Conservation (phyloP, 1,140 invertebrate species). For the Calliphora vicina region DNA sequence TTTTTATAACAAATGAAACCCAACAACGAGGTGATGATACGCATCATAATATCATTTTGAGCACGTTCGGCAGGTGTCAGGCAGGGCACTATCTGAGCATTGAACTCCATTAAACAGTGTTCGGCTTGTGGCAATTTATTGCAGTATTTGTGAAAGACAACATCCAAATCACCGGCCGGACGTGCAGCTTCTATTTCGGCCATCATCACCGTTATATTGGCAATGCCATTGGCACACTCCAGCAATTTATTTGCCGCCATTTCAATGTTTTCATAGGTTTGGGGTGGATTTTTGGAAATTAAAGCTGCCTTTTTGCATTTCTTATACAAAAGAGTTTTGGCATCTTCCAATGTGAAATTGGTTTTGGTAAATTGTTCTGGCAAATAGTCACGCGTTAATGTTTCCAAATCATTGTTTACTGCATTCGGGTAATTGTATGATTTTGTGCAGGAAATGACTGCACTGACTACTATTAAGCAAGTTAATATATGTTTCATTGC, state of each 20-base stretch:
- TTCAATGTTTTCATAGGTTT: slow-evolving; percentile 53
- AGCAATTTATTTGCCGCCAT: slow-evolving; percentile 53
- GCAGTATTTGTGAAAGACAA: slow-evolving; percentile 73
- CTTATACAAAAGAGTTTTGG: slow-evolving; percentile 48
- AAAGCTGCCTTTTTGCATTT: slow-evolving; percentile 55
- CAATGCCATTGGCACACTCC: slow-evolving; percentile 63
- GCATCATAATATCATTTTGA: slow-evolving; percentile 65
- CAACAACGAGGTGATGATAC: slow-evolving; percentile 71
- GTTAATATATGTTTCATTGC: too few species aligned
- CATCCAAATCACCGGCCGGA: slow-evolving; percentile 69
- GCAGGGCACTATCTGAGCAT: slow-evolving; percentile 69
- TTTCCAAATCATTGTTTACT: not conserved
- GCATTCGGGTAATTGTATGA: not conserved
- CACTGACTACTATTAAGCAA: not conserved
- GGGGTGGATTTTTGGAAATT: slow-evolving; percentile 36
- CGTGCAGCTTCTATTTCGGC: slow-evolving; percentile 71
- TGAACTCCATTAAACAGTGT: slow-evolving; percentile 70
- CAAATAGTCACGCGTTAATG: slow-evolving; percentile 8
- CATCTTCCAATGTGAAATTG: slow-evolving; percentile 43
- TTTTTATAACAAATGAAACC: slow-evolving; percentile 77
- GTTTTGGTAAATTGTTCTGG: not conserved
- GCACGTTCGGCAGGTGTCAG: slow-evolving; percentile 68
- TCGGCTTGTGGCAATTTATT: slow-evolving; percentile 69
- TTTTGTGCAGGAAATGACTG: not conserved
- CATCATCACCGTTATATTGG: slow-evolving; percentile 66